phyloP scores from a whole-genome alignment of 2,888 invertebrate species.

The Entomobrya multifasciata region DNA sequence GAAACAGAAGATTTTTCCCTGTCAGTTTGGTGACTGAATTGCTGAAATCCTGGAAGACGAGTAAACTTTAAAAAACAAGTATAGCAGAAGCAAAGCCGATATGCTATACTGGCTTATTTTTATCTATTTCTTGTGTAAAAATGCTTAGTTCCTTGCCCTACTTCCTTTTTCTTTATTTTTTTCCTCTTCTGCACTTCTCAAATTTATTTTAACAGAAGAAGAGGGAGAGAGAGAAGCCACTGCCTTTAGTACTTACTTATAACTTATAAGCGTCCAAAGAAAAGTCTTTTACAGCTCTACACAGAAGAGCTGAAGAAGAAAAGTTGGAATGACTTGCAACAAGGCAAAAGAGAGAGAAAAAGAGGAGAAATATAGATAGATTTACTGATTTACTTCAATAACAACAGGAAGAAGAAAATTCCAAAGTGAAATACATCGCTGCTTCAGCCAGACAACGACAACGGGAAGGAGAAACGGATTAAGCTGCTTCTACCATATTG shows the following conservation, averaged over 20 bases:
- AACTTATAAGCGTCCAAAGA: neutral
- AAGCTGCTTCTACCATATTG: neutral
- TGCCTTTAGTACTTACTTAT: conserved; percentile 36
- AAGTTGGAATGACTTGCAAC: conserved; percentile 10
- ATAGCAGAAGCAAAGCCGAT: no score
- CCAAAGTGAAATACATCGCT: conserved; percentile 38
- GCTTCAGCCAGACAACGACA: conserved; percentile 31
- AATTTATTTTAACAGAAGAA: conserved; percentile 33
- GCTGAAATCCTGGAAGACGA: conserved; percentile 49
- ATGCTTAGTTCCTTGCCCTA: no score
- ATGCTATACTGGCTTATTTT: no score
- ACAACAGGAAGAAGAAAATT: conserved; percentile 41
- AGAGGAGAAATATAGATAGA: neutral
- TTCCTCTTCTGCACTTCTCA: no score
- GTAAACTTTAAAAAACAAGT: neutral
- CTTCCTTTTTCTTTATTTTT: no score
- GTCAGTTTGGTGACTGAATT: conserved; percentile 58
- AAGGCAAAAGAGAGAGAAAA: no score
- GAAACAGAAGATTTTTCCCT: conserved; percentile 60
- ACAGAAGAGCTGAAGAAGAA: conserved; percentile 1
- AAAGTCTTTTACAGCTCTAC: conserved; percentile 19
- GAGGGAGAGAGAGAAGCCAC: no score
- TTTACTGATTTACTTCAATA: conserved; percentile 31
- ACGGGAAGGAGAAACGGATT: neutral
- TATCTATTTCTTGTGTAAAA: no score